Conservation (phyloP, 2,113 vertebrate genomes). For the Manacus vitellinus region DNA sequence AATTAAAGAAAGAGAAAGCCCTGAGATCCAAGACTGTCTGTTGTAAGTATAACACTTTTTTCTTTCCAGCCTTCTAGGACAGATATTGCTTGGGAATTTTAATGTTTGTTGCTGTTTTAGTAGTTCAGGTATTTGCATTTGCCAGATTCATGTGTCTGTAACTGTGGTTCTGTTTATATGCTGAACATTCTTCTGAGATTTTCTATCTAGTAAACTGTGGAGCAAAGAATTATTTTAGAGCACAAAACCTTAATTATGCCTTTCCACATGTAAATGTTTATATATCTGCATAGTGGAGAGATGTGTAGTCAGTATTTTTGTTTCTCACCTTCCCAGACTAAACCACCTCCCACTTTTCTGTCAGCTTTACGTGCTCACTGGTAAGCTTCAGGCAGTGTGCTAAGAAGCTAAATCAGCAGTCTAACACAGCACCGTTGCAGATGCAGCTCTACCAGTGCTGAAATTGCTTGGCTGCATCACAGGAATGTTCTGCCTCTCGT, state of each 20-base stretch:
- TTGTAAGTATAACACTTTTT: constrained; percentile 53
- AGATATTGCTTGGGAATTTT: not conserved
- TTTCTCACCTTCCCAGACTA: not conserved
- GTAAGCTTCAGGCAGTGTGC: not conserved
- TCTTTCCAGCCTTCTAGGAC: not conserved
- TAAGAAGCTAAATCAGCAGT: not conserved
- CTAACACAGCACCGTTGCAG: not conserved
- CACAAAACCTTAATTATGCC: not conserved
- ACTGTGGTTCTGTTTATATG: not conserved
- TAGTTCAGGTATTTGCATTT: not conserved
- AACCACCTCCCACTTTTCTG: not conserved
- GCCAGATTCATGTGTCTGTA: not conserved
- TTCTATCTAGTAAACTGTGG: not conserved
- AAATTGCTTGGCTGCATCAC: not conserved
- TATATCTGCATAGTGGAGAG: not conserved
- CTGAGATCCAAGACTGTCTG: not conserved
- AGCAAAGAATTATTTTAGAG: not conserved
- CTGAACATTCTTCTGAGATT: not conserved
- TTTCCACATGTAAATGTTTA: not conserved
- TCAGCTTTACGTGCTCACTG: not conserved
- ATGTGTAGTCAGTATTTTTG: not conserved
- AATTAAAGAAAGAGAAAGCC: constrained; percentile 50
- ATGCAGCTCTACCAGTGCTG: not conserved
- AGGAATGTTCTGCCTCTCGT: not conserved
- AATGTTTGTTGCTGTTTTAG: not conserved